A percentile compares a stretch with the other conserved stretches of the same genome.
phyloP scores from a whole-genome alignment of 2,888 invertebrate species.

The Candidula unifasciata region DNA sequence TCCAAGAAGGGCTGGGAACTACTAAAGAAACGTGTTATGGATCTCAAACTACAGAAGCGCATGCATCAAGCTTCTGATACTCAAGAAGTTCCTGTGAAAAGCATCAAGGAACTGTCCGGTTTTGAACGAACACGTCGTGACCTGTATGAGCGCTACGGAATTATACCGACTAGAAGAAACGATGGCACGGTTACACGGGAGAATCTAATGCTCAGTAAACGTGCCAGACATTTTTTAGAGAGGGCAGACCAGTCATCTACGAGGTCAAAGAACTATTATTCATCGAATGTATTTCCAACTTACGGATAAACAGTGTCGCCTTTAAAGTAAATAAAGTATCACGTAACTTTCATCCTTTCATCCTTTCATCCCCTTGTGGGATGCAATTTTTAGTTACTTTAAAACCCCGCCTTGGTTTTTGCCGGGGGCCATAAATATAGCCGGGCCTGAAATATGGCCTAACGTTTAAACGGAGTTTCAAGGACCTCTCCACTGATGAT shows the following conservation, averaged over 20 bases:
- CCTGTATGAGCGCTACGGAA: conserved; percentile 69
- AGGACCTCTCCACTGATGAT: too few relatives aligned
- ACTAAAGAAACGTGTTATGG: conserved; percentile 64
- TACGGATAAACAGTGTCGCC: too few relatives aligned
- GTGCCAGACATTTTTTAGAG: background rate
- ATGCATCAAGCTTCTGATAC: conserved; percentile 61
- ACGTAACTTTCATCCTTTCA: too few relatives aligned
- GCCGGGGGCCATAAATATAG: too few relatives aligned
- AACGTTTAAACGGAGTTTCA: too few relatives aligned
- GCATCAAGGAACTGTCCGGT: conserved; percentile 63
- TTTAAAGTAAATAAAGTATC: too few relatives aligned
- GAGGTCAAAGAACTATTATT: background rate
- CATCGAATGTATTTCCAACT: background rate
- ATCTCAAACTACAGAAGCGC: conserved; percentile 61
- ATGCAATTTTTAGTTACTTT: too few relatives aligned
- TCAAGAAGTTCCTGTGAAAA: conserved; percentile 67
- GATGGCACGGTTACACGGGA: conserved; percentile 64
- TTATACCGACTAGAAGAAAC: conserved; percentile 60
- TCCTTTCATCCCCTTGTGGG: too few relatives aligned
- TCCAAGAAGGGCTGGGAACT: conserved; percentile 65
- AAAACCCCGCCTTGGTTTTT: too few relatives aligned
- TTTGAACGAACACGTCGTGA: conserved; percentile 64
- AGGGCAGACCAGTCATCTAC: too few relatives aligned
- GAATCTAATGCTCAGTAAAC: conserved; percentile 69
- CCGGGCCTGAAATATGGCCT: too few relatives aligned